These are phyloP conservation scores for Bombus difficillimus DNA, from an alignment of 1,140 invertebrate genomes.

Conservation along the genomic window DNA sequence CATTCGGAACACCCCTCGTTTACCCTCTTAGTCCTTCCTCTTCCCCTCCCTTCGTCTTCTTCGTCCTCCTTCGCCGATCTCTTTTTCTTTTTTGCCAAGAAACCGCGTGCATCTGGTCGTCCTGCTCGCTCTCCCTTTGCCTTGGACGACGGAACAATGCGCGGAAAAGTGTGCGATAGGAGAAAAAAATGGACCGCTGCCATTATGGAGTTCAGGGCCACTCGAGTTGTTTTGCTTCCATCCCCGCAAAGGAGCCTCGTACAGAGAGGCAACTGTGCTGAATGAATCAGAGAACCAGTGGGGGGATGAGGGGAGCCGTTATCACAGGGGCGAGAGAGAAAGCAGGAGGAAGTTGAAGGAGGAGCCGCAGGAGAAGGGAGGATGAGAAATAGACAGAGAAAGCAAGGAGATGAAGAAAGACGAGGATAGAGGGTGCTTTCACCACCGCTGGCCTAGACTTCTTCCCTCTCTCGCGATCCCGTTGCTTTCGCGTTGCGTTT, in stretches of 20 bases:
- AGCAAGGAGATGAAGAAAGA: constrained; percentile 26
- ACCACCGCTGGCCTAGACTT: constrained; percentile 69
- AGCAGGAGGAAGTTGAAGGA: constrained; percentile 17
- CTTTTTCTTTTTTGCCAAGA: background rate
- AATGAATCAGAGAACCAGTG: constrained; percentile 65
- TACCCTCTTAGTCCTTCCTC: background rate
- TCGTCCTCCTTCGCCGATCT: background rate
- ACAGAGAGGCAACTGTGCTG: constrained; percentile 70
- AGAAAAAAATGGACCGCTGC: constrained; percentile 71
- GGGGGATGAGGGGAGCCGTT: background rate
- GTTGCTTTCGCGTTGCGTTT: constrained; percentile 53
- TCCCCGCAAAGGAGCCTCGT: constrained; percentile 69
- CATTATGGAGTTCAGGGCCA: constrained; percentile 72
- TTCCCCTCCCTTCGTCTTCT: background rate
- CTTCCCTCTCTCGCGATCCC: constrained; percentile 52
- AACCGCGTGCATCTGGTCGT: constrained; percentile 6
- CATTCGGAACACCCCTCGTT: background rate
- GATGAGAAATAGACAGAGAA: constrained; percentile 40
- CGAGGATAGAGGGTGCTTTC: constrained; percentile 61
- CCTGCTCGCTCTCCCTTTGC: constrained; percentile 12
- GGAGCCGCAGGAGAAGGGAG: constrained; percentile 36
- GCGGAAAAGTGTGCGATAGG: constrained; percentile 70
- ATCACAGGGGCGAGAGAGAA: background rate
- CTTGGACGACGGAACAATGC: constrained; percentile 63
- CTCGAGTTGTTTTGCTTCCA: constrained; percentile 72